Evolutionary conservation across 2,797 vertebrate genomes (phyloP), one percentile per base, ranked within the genome.

Genomic region (Hafferia zeledoni): DNA sequence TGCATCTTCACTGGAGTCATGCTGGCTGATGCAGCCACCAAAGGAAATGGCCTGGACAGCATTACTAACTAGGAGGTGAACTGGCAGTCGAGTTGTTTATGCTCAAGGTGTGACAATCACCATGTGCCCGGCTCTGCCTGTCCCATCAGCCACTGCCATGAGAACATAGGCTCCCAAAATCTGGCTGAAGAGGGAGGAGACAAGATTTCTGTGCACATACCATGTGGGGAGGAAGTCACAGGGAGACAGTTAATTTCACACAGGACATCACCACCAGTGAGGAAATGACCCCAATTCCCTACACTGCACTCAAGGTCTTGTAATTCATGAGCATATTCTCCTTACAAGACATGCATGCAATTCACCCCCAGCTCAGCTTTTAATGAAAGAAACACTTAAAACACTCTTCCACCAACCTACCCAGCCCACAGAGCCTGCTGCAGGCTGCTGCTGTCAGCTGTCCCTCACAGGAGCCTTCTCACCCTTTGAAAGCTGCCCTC

Each of bases 151-250:
- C 57, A 25, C 69, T 12, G 6, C 41, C 17, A 4, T 2, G 14
- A 43, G 74, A 68, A 68, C 7, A 3, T 1, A 3, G 5, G 46
- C n/a, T 64, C 67, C 69, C 8, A 3, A 57, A 46, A 43, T 35
- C 56, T 13, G 8, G 4, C 65, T 2, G 1, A 46, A 71, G 77
- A 68, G 55, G 61, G 17, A 44, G 53, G 47, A 83, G 53, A 16
- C 15, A 53, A 41, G 6, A 17, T 71, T 75, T 57, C n/a, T 37
- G 28, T 10, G 31, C 1, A 3, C 9, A 0, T 8, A 16, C 37
- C 0, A 0, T 0, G 0, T 46, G 37, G 39, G 14, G 52, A 19
- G 16, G 55, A 35, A 91, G 37, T 44, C 2, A 1, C 1, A 3
- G 11, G 35, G 28, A 79, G 68, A 23, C 63, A 44, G 43, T 77